Percentiles rank a stretch among this genome's conserved stretches.
phyloP scores from a whole-genome alignment of 2,888 invertebrate genomes.

The Matsumyia berberina region DNA sequence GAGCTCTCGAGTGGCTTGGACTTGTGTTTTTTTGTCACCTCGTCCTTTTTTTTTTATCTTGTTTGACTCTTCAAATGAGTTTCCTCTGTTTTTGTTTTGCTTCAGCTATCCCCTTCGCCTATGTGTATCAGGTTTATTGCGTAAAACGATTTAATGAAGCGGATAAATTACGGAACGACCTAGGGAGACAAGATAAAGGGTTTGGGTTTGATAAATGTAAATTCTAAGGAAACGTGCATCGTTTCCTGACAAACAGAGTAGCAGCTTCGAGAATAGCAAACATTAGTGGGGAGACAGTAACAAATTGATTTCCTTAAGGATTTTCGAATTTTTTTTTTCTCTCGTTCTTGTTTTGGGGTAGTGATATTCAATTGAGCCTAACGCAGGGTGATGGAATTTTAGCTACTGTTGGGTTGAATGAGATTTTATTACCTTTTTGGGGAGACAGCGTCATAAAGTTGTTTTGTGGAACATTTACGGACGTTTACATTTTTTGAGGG shows the following conservation, averaged over 20 bases:
- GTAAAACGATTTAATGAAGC: conserved; percentile 28
- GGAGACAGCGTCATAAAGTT: not conserved
- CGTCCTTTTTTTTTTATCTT: not conserved
- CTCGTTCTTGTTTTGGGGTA: not conserved
- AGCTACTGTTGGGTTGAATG: not conserved
- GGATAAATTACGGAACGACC: conserved; percentile 10
- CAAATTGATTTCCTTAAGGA: conserved; percentile 10
- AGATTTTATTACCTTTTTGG: not conserved
- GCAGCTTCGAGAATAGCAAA: not conserved
- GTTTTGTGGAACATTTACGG: not conserved
- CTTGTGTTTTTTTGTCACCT: not conserved
- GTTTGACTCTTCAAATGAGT: conserved; percentile 3
- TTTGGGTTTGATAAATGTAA: not conserved
- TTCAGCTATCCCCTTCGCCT: not conserved
- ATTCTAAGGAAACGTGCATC: not conserved
- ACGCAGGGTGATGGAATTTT: not conserved
- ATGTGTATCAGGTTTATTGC: conserved; percentile 11
- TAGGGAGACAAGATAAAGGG: not conserved
- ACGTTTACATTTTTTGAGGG: no score
- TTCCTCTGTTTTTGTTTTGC: conserved; percentile 2
- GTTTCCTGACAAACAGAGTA: not conserved
- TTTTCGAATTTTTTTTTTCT: conserved; percentile 1
- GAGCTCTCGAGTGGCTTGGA: not conserved
- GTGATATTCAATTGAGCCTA: conserved; percentile 3
- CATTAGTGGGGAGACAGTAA: not conserved